phyloP scores from a whole-genome alignment of 2,888 invertebrate genomes.

The Nomada goodeniana region DNA sequence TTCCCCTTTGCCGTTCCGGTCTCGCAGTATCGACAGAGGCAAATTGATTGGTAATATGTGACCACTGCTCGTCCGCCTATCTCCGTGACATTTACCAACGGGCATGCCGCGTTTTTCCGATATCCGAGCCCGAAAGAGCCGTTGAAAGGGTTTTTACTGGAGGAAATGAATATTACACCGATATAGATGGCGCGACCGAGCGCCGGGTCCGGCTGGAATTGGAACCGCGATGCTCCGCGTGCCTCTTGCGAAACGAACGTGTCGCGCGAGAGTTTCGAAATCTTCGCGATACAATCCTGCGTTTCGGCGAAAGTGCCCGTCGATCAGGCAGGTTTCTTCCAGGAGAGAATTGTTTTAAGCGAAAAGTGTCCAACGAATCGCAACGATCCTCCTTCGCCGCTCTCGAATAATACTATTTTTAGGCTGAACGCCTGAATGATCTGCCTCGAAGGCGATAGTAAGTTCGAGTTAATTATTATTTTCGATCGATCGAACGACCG shows the following conservation, averaged over 20 bases:
- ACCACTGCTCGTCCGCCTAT: conserved; percentile 67
- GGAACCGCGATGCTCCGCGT: conserved; percentile 27
- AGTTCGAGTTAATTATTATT: too few relatives aligned
- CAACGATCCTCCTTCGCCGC: too few relatives aligned
- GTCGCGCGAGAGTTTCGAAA: conserved; percentile 29
- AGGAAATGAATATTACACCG: conserved; percentile 72
- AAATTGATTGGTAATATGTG: conserved; percentile 76
- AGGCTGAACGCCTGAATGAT: too few relatives aligned
- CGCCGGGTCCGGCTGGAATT: too few relatives aligned
- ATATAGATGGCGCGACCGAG: conserved; percentile 2
- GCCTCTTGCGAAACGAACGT: conserved; percentile 4
- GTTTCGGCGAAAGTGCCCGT: too few relatives aligned
- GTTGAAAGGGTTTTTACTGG: conserved; percentile 71
- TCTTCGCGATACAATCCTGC: not conserved
- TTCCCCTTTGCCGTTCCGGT: not conserved
- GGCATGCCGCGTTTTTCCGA: conserved; percentile 73
- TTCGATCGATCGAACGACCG: not conserved
- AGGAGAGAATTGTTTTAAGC: too few relatives aligned
- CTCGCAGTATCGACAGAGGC: conserved; percentile 73
- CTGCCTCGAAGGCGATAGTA: too few relatives aligned
- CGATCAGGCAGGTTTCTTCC: too few relatives aligned
- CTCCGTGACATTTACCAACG: conserved; percentile 73
- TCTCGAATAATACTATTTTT: too few relatives aligned
- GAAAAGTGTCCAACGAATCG: too few relatives aligned
- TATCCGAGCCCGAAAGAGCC: conserved; percentile 71